phyloP scores from a whole-genome alignment of 2,888 invertebrate species.

The Sinhomidia bicolor region DNA sequence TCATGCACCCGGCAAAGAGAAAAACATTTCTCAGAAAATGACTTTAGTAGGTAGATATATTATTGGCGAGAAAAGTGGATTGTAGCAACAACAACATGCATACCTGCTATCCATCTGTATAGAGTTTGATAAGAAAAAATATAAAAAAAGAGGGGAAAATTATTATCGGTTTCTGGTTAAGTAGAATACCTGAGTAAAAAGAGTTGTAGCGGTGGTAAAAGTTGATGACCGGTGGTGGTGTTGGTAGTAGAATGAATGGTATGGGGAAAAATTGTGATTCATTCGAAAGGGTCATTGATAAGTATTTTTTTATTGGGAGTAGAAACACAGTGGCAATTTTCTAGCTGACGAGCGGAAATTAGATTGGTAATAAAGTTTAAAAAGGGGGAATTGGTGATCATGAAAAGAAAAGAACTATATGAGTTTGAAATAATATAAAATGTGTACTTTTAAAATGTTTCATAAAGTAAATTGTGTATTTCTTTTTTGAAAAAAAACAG shows the following conservation, averaged over 20 bases:
- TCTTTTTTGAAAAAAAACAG: conserved; percentile 82
- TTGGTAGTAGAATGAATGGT: no score
- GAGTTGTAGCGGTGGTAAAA: not conserved
- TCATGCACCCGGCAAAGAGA: not conserved
- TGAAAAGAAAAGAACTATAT: not conserved
- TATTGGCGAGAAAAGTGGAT: not conserved
- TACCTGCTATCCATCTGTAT: not conserved
- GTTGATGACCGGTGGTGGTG: no score
- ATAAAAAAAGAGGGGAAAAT: not conserved
- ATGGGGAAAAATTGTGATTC: not conserved
- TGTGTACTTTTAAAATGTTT: not conserved
- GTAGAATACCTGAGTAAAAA: not conserved
- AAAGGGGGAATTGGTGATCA: conserved; percentile 16
- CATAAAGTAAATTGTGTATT: not conserved
- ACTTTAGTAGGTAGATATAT: conserved; percentile 18
- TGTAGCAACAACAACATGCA: not conserved
- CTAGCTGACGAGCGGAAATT: conserved; percentile 60
- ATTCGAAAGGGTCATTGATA: not conserved
- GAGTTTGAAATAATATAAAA: not conserved
- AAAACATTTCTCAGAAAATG: conserved; percentile 22
- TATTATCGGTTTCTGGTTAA: not conserved
- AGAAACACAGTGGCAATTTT: no score
- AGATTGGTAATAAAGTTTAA: conserved; percentile 43
- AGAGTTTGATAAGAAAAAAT: not conserved
- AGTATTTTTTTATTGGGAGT: no score